phyloP scores from a whole-genome alignment of 2,888 invertebrate genomes.

The Erebia ligea region DNA sequence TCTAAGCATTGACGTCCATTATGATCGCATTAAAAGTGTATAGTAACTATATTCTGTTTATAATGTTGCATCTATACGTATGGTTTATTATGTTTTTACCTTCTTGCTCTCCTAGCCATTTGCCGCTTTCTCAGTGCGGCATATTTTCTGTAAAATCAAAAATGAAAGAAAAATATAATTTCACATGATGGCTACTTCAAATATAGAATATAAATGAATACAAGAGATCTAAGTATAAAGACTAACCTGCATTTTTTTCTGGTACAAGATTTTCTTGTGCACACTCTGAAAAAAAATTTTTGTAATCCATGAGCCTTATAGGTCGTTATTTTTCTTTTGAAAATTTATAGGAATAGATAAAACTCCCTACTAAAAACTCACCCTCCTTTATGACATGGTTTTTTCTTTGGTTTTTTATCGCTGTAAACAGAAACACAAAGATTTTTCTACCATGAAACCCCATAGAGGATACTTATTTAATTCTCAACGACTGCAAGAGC shows the following conservation, averaged over 20 bases:
- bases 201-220: not conserved
- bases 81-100: slow-evolving; percentile 35
- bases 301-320: not conserved
- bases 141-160: slow-evolving; percentile 47
- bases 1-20: no score
- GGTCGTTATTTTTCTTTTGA: not conserved
- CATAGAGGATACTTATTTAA: no score
- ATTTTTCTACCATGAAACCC: not conserved
- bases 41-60: no score
- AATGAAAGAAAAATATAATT: not conserved
- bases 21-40: no score
- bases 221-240: not conserved
- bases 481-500: no score
- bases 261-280: slow-evolving; percentile 55
- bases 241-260: slow-evolving; percentile 64
- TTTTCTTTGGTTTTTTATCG: slow-evolving; percentile 39
- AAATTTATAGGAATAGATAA: not conserved
- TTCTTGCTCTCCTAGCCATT: slow-evolving; percentile 36
- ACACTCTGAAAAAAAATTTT: slow-evolving; percentile 53
- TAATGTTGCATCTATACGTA: no score
- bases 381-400: slow-evolving; percentile 61
- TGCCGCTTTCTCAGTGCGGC: slow-evolving; percentile 48
- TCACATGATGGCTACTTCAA: not conserved
- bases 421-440: slow-evolving; percentile 31
- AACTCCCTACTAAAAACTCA: slow-evolving; percentile 43